Evolutionary conservation across 2,888 invertebrate genomes (phyloP), one percentile per base, ranked within the genome.

Genomic region (Exocentrus adspersus): DNA sequence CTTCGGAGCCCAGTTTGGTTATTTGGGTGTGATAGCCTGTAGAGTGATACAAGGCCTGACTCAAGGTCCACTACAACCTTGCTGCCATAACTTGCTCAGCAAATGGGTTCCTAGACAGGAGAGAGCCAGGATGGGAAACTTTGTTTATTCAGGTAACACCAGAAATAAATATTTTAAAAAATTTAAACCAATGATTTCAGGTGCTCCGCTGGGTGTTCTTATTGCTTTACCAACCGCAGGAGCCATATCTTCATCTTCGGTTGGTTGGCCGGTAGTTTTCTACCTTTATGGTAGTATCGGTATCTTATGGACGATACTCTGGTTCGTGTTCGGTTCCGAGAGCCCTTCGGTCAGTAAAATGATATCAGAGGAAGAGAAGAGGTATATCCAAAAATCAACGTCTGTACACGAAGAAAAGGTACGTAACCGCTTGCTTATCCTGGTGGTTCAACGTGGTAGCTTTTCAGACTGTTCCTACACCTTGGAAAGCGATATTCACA

Each of bases 181-280:
- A n/a, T n/a, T n/a, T n/a, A n/a, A n/a, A n/a, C n/a, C n/a, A n/a
- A n/a, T n/a, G n/a, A n/a, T n/a, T n/a, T n/a, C 28, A 51, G 89
- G 89, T 9, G 91, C 60, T 32, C 62, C 92, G 78, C 86, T 94
- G 10, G 94, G 94, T 4, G 92, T 92, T 12, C 91, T 93, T 0
- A 77, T 92, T 1, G 89, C 92, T 73, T 81, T 93, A 76, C 86
- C 91, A n/a, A 83, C 89, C 16, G 88, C 92, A 10, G 95, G 94
- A 0, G 81, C 89, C 1, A 83, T 95, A 45, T 86, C 92, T 0
- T 89, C 88, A 0, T 88, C 90, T 0, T 73, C 83, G 0, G 85
- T 88, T 75, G 93, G 93, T 0, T 94, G 94, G 94, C 90, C 91
- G 0, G 87, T 90, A 16, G 89, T 91, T 59, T 93, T 94, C 81